Evolutionary conservation across 2,113 vertebrate genomes (phyloP), one percentile per base, ranked within the genome.

Genomic region (Meriones unguiculatus): DNA sequence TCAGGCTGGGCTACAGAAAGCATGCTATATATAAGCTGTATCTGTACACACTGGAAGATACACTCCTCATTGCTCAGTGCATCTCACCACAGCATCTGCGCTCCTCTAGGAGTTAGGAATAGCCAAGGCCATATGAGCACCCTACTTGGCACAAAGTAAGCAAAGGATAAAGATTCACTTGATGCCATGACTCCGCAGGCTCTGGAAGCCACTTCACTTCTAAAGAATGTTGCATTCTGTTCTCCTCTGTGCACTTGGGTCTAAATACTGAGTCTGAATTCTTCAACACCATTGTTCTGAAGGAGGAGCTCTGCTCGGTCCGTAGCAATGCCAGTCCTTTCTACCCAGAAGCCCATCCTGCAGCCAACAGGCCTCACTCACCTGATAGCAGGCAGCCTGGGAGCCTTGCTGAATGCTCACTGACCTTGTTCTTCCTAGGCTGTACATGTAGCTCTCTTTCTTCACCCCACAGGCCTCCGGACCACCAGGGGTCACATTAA

Each of bases 361-460:
- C 41, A 41, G 25, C 67, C 75, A 57, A n/a, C 11, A 18, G 1
- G 0, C 35, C 7, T 11, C 0, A 0, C 7, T 11, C 0, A 0
- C 25, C 28, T 6, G 12, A 20, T 5, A 24, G 24, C 28, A 2
- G 9, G 25, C 0, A 4, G 1, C 7, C 5, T 3, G 0, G 0
- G 9, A 25, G 28, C 20, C 2, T 35, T 3, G 4, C 30, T 2
- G 24, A 46, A 52, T 10, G 8, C 38, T 22, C 24, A 97, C 98
- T 97, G 90, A 99, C 99, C 98, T 99, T 46, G 97, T 98, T 89
- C 50, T 97, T n/a, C 99, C 98, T 57, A 99, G 98, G 46, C 52
- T 81, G 59, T 98, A 92, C 28, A 77, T 64, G 25, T 88, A 54
- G 35, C 59, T 67, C 22, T 41, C 59, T 87, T 90, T 97, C 7